Evolutionary conservation across 2,888 invertebrate genomes (phyloP).

Genomic region (Neoaliturus tenellus): DNA sequence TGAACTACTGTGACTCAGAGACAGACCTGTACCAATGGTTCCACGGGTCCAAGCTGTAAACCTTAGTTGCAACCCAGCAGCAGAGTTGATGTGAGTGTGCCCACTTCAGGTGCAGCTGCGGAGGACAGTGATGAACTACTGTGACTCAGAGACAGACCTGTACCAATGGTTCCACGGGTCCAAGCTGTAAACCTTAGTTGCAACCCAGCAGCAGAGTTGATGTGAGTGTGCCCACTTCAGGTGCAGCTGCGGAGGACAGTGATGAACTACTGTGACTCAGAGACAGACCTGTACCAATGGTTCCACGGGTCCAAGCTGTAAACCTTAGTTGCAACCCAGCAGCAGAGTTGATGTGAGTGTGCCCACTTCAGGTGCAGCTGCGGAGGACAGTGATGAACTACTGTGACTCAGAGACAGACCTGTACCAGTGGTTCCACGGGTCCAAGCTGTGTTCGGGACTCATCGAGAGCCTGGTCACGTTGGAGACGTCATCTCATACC

Average conservation of each 20-base stretch:
- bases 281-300: constrained; percentile 83
- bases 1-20: constrained; percentile 74
- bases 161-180: constrained; percentile 85
- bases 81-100: not conserved
- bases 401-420: constrained; percentile 76
- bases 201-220: too few species aligned
- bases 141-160: constrained; percentile 77
- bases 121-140: constrained; percentile 75
- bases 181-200: too few species aligned
- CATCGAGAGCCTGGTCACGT: constrained; percentile 81
- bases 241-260: constrained; percentile 77
- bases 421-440: constrained; percentile 84
- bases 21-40: constrained; percentile 84
- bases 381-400: constrained; percentile 75
- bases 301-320: constrained; percentile 82
- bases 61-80: too few species aligned
- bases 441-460: constrained; percentile 82
- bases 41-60: constrained; percentile 82
- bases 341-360: not conserved
- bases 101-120: constrained; percentile 75
- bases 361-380: constrained; percentile 74
- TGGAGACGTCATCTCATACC: constrained; percentile 74
- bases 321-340: too few species aligned
- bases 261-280: constrained; percentile 74
- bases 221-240: constrained; percentile 68